Evolutionary conservation across 2,113 vertebrate species (phyloP).

Genomic region (Neolamprologus falcicula): DNA sequence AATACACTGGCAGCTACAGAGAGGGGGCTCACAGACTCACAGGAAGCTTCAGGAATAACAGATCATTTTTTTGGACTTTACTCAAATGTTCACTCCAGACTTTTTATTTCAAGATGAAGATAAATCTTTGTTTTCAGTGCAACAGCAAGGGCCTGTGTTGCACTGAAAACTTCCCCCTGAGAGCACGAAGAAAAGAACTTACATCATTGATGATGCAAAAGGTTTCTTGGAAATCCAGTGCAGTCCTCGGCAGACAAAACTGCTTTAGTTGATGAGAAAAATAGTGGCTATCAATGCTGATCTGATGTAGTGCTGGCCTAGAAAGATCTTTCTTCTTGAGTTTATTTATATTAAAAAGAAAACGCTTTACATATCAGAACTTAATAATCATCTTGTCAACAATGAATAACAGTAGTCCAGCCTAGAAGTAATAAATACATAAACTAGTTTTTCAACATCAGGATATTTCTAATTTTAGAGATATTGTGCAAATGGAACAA

Average conservation of each 20-base stretch:
- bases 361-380: background rate
- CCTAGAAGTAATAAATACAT: background rate
- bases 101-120: background rate
- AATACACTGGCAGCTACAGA: background rate
- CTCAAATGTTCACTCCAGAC: background rate
- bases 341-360: background rate
- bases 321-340: background rate
- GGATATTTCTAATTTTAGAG: background rate
- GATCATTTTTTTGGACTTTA: background rate
- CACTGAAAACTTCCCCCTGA: background rate
- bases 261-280: background rate
- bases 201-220: slow-evolving; percentile 24
- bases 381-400: background rate
- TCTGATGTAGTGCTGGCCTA: background rate
- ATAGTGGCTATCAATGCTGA: background rate
- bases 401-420: background rate
- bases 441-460: fast-evolving
- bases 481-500: background rate
- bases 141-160: background rate
- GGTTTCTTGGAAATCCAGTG: background rate
- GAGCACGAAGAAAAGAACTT: background rate
- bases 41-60: background rate
- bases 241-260: background rate
- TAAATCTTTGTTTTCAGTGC: background rate
- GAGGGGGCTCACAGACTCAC: background rate